Evolutionary conservation across 1,140 invertebrate species (phyloP), one percentile per base, ranked within the genome.

Genomic region (Pantala flavescens): DNA sequence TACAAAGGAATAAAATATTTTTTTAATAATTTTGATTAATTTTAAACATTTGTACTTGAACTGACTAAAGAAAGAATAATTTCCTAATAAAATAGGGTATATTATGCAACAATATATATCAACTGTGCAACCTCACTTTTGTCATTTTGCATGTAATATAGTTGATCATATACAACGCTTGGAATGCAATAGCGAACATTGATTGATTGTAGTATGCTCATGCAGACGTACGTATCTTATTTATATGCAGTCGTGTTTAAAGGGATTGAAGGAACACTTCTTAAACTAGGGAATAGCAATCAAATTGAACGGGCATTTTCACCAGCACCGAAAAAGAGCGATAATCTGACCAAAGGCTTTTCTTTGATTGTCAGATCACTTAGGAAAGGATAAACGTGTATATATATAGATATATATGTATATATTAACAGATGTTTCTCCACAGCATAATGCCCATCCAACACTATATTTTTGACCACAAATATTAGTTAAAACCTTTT

Each of bases 61-160:
- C 49, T 63, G 49, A 63, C 49, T 63, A 63, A 63, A 63, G 49
- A 63, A 63, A 63, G 49, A 63, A 63, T 63, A 63, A 63, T 63
- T 63, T 63, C 49, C 49, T 63, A 63, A 63, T 63, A 63, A 63
- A 63, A 63, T 63, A 63, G 49, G 49, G 49, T 63, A 63, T 63
- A 63, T 63, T 63, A 63, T 63, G 49, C 49, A 63, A 63, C 49
- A 63, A 63, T 63, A 63, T 63, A 19, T 63, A 63, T 63, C 49
- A 63, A 63, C 49, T 63, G 49, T 63, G 49, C 49, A 63, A 63
- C 49, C 49, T 63, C 49, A 63, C 49, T 63, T 63, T 63, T 63
- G 49, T 63, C 49, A 63, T 19, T 63, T 63, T 63, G 49, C 49
- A 63, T 63, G 5, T 63, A 63, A 63, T 63, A 14, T 63, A 63